Evolutionary conservation across 2,797 vertebrate species (phyloP).

Genomic region (Lemur catta): DNA sequence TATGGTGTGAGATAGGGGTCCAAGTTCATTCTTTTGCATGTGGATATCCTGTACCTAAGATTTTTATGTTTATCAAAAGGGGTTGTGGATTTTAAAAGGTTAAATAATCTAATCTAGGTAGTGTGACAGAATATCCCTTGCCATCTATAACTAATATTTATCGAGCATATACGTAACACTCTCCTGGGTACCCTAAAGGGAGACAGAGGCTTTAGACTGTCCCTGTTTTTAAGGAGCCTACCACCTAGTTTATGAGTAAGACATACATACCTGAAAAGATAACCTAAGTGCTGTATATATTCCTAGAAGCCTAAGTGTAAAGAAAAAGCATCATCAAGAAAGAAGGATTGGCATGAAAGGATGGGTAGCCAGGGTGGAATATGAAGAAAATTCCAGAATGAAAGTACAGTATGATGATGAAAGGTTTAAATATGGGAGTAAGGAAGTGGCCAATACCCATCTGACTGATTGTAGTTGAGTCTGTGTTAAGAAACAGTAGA

Average conservation of each 20-base stretch:
- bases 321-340: not conserved
- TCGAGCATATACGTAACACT: not conserved
- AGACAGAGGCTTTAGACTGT: not conserved
- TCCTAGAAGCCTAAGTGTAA: not conserved
- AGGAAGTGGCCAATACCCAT: not conserved
- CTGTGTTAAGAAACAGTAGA: not conserved
- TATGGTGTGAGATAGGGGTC: not conserved
- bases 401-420: not conserved
- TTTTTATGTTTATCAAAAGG: slow-evolving; percentile 1
- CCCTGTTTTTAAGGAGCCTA: not conserved
- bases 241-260: not conserved
- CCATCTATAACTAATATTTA: not conserved
- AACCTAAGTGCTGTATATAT: not conserved
- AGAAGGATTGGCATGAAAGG: not conserved
- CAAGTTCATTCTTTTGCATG: not conserved
- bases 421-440: not conserved
- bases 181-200: not conserved
- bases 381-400: not conserved
- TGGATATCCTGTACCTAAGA: not conserved
- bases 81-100: not conserved
- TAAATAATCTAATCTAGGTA: not conserved
- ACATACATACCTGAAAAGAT: not conserved
- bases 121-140: not conserved
- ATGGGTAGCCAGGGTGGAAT: not conserved
- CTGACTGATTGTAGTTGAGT: not conserved